These are phyloP conservation scores for Gryllus longicercus DNA, from an alignment of 2,888 invertebrate genomes.

Conservation along the genomic window DNA sequence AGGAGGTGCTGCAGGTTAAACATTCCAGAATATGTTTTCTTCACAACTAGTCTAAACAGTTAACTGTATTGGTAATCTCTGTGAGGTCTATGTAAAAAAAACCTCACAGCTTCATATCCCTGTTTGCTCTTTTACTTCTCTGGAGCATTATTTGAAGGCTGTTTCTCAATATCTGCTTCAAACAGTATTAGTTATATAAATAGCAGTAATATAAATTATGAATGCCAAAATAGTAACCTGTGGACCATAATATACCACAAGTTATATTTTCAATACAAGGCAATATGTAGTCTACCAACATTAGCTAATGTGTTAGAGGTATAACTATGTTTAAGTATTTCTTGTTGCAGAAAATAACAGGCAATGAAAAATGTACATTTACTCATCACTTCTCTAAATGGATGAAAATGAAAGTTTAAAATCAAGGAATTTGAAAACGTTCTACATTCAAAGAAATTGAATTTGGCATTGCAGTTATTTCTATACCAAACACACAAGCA, in stretches of 20 bases:
- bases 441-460: neutral
- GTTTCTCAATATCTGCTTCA: neutral
- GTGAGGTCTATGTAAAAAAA: slow-evolving; percentile 20
- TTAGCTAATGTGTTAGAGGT: slow-evolving; percentile 11
- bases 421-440: neutral
- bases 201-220: slow-evolving; percentile 11
- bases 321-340: slow-evolving; percentile 2
- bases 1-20: slow-evolving; percentile 43
- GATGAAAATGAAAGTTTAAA: neutral
- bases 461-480: neutral
- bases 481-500: neutral
- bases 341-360: neutral
- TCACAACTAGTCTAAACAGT: slow-evolving; percentile 7
- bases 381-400: neutral
- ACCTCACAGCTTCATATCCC: neutral
- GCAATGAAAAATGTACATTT: neutral
- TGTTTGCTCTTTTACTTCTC: slow-evolving; percentile 7
- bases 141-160: slow-evolving; percentile 18
- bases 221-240: slow-evolving; percentile 7
- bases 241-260: slow-evolving; percentile 17
- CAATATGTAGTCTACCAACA: neutral
- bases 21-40: slow-evolving; percentile 11
- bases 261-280: slow-evolving; percentile 17
- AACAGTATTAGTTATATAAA: slow-evolving; percentile 21
- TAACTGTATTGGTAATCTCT: slow-evolving; percentile 18